Evolutionary conservation across 1,140 invertebrate species (phyloP).

Genomic region (Sesamia nonagrioides): DNA sequence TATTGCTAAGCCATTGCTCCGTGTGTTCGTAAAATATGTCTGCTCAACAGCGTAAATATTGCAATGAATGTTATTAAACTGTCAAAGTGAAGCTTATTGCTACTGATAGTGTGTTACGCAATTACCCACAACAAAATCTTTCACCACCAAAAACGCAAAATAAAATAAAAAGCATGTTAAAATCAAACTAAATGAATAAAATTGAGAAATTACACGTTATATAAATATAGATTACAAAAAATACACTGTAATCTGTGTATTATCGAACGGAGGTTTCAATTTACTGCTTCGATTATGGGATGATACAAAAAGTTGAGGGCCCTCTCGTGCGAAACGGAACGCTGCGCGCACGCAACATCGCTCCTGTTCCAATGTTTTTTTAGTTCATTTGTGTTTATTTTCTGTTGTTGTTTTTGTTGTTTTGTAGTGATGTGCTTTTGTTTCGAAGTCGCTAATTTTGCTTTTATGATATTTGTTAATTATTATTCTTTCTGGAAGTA

Average conservation of each 20-base stretch:
- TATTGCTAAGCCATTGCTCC: too few relatives aligned
- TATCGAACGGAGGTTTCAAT: constrained; percentile 49
- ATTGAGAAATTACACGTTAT: constrained; percentile 32
- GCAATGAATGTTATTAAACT: too few relatives aligned
- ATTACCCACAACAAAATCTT: too few relatives aligned
- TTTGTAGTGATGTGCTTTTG: constrained; percentile 13
- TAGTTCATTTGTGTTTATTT: constrained; percentile 28
- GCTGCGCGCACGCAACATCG: constrained; percentile 46
- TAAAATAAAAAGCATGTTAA: too few relatives aligned
- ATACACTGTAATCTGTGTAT: constrained; percentile 45
- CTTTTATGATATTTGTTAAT: neutral
- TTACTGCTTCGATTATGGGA: constrained; percentile 48
- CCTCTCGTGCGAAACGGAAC: constrained; percentile 48
- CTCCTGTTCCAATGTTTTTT: constrained; percentile 35
- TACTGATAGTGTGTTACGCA: too few relatives aligned
- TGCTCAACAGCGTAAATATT: too few relatives aligned
- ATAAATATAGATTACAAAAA: constrained; percentile 47
- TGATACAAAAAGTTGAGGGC: constrained; percentile 44
- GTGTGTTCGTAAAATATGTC: too few relatives aligned
- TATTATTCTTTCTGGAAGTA: neutral
- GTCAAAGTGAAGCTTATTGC: too few relatives aligned
- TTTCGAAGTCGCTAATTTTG: neutral
- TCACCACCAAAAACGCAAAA: too few relatives aligned
- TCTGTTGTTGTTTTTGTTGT: constrained; percentile 11
- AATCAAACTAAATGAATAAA: constrained; percentile 8